These are phyloP conservation scores for Euproctis similis DNA, from an alignment of 2,888 invertebrate genomes.

Conservation along the genomic window DNA sequence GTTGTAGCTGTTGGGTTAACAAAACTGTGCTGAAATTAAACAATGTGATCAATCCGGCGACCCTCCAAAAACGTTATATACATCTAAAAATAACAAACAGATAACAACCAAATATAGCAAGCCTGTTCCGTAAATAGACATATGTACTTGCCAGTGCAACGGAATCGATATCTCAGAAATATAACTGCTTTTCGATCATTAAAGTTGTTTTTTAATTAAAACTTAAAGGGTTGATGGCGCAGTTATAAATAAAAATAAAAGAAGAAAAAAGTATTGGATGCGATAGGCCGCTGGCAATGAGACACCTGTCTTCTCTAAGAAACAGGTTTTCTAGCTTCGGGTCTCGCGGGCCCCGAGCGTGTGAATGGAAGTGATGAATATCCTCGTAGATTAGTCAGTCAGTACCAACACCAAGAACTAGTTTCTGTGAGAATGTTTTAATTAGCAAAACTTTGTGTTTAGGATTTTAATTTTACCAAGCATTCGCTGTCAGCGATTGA, in stretches of 20 bases:
- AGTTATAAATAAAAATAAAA: constrained; percentile 27
- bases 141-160: constrained; percentile 7
- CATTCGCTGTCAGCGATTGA: too few relatives aligned
- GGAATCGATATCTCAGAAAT: constrained; percentile 21
- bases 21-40: too few relatives aligned
- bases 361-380: constrained; percentile 58
- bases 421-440: constrained; percentile 42
- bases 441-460: too few relatives aligned
- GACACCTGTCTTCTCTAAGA: constrained; percentile 60
- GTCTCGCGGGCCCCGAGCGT: constrained; percentile 37
- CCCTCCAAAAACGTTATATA: neutral
- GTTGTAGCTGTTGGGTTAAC: too few relatives aligned
- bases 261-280: constrained; percentile 30
- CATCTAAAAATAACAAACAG: constrained; percentile 1
- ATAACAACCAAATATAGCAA: too few relatives aligned
- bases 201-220: constrained; percentile 17
- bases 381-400: constrained; percentile 7
- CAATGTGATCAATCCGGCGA: too few relatives aligned
- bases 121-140: neutral
- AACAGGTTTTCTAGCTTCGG: constrained; percentile 49
- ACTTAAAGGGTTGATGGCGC: constrained; percentile 13
- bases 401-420: constrained; percentile 40
- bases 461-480: too few relatives aligned
- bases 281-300: constrained; percentile 27
- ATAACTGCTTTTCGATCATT: constrained; percentile 26